phyloP scores from a whole-genome alignment of 2,113 vertebrate species.

The Nicator chloris region DNA sequence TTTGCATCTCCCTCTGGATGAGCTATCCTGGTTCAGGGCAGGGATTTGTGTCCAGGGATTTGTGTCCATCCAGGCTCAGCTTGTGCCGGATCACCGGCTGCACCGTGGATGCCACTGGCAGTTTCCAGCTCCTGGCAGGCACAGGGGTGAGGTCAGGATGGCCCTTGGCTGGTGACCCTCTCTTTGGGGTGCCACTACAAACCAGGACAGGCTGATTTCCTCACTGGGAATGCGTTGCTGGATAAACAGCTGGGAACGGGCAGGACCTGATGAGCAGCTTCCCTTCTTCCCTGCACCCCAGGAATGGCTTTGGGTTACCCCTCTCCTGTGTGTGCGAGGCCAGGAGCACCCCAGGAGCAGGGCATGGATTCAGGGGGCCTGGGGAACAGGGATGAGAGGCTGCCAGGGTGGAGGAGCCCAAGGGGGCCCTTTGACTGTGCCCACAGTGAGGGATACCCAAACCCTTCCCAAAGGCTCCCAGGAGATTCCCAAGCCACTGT shows the following conservation, averaged over 20 bases:
- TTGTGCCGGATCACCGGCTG: fast-evolving
- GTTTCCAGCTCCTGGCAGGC: neutral
- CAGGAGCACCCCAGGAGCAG: neutral
- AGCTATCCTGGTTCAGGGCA: neutral
- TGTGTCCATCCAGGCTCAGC: neutral
- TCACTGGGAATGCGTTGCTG: fast-evolving
- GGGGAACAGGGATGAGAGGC: neutral
- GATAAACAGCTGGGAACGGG: neutral
- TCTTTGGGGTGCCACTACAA: neutral
- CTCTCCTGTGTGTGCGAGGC: fast-evolving
- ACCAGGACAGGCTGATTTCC: neutral
- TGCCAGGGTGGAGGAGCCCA: fast-evolving
- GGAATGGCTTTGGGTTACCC: neutral
- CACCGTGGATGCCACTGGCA: fast-evolving
- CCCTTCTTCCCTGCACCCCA: neutral
- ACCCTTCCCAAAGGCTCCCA: neutral
- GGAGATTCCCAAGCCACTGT: fast-evolving
- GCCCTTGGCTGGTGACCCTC: neutral
- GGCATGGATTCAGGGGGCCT: neutral
- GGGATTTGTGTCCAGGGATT: neutral
- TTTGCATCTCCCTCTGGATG: neutral
- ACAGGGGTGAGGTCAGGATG: fast-evolving
- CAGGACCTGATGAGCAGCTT: neutral
- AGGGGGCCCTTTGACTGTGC: neutral
- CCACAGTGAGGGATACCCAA: neutral